These are phyloP conservation scores for Heliconius ethilla DNA, from an alignment of 2,888 invertebrate species.

Conservation along the genomic window DNA sequence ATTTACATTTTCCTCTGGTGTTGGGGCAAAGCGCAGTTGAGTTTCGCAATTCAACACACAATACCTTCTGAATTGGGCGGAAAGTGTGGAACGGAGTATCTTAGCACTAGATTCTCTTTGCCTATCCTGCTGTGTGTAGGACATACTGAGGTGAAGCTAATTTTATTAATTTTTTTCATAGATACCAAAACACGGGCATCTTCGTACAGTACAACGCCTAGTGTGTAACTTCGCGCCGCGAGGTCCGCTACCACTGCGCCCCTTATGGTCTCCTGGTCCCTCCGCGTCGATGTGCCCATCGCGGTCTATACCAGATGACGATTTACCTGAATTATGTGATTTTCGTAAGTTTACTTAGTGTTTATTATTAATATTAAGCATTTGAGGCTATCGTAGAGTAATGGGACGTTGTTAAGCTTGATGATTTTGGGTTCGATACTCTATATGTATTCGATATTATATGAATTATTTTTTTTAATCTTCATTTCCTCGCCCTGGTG, in stretches of 20 bases:
- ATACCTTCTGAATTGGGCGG: too few relatives aligned
- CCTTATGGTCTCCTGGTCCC: conserved; percentile 60
- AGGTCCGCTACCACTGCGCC: conserved; percentile 54
- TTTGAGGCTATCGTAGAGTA: background rate
- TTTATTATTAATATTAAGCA: background rate
- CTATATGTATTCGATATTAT: too few relatives aligned
- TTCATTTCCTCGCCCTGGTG: too few relatives aligned
- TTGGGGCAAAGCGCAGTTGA: too few relatives aligned
- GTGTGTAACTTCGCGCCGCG: conserved; percentile 73
- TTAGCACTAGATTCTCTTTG: too few relatives aligned
- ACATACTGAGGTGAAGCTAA: too few relatives aligned
- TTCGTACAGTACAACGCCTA: conserved; percentile 67
- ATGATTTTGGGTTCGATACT: background rate
- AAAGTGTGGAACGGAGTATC: too few relatives aligned
- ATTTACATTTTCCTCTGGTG: too few relatives aligned
- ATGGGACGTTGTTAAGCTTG: background rate
- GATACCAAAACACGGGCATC: conserved; percentile 57
- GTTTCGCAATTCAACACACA: too few relatives aligned
- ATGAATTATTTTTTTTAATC: too few relatives aligned
- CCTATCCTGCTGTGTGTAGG: too few relatives aligned
- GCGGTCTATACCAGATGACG: conserved; percentile 53
- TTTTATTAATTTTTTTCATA: conserved; percentile 31
- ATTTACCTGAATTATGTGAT: conserved; percentile 57
- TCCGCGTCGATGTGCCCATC: conserved; percentile 62
- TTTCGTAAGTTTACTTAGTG: conserved; percentile 60